phyloP scores from a whole-genome alignment of 2,797 vertebrate species.

The Tauraco hartlaubi region DNA sequence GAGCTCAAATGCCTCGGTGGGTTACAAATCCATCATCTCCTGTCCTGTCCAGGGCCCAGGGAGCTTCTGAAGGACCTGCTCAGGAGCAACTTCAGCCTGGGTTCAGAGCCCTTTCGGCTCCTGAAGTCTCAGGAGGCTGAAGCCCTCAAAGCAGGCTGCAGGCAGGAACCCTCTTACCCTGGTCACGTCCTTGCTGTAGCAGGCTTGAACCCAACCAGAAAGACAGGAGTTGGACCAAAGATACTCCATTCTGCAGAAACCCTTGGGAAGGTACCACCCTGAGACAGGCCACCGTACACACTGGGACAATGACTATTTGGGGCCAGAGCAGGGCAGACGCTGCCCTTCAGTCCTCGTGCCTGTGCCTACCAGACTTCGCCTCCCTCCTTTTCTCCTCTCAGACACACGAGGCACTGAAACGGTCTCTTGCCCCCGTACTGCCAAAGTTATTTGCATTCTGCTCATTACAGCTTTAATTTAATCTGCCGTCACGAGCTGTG shows the following conservation, averaged over 20 bases:
- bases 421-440: neutral
- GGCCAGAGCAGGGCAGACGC: neutral
- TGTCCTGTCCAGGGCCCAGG: neutral
- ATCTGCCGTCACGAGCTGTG: slow-evolving; percentile 65
- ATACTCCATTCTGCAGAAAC: neutral
- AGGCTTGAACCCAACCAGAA: neutral
- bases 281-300: accelerated
- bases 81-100: neutral
- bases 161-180: neutral
- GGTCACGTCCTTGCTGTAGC: accelerated
- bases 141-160: neutral
- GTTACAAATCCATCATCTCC: neutral
- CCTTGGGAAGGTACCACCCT: neutral
- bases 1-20: neutral
- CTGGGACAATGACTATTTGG: accelerated
- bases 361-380: neutral
- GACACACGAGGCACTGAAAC: neutral
- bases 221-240: neutral
- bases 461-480: slow-evolving; percentile 74
- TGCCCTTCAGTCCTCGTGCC: neutral
- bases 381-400: neutral
- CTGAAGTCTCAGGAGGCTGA: neutral
- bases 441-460: slow-evolving; percentile 62
- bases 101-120: neutral
- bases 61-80: neutral